Evolutionary conservation across 2,797 vertebrate genomes (phyloP).

Genomic region (Tympanoctomys barrerae): DNA sequence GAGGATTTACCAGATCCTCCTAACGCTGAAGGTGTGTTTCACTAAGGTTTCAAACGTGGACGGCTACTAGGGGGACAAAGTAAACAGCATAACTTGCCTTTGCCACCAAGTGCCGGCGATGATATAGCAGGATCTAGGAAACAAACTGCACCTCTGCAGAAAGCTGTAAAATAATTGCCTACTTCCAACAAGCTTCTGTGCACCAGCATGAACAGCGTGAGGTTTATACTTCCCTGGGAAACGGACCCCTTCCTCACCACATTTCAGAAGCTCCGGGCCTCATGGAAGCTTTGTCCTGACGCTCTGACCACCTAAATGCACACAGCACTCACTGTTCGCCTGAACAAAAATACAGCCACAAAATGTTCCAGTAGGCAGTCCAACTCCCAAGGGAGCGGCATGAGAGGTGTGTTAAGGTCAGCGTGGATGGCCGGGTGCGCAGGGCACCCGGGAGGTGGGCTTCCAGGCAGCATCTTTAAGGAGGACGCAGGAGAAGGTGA

Average conservation of each 20-base stretch:
- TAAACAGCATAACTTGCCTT: not conserved
- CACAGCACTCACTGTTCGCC: rapidly evolving
- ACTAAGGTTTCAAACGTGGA: not conserved
- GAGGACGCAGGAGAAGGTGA: not conserved
- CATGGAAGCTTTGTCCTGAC: not conserved
- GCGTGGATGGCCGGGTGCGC: not conserved
- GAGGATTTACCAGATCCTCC: not conserved
- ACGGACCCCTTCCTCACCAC: not conserved
- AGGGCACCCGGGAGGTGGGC: not conserved
- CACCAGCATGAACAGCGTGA: rapidly evolving
- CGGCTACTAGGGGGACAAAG: not conserved
- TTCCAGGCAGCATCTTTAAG: not conserved
- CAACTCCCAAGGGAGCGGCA: not conserved
- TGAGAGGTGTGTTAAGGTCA: not conserved
- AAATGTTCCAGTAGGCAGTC: not conserved
- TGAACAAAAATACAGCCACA: not conserved
- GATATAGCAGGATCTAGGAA: not conserved
- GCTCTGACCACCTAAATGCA: not conserved
- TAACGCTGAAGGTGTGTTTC: not conserved
- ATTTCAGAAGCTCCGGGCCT: not conserved
- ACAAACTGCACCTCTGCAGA: not conserved
- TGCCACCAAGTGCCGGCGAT: not conserved
- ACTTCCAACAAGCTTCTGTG: not conserved
- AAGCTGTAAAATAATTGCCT: not conserved
- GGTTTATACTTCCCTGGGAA: not conserved